Percentiles rank a stretch among this genome's conserved stretches.
These are phyloP conservation scores for Eubasilissa splendida DNA, from an alignment of 2,888 invertebrate species.

Conservation along the genomic window DNA sequence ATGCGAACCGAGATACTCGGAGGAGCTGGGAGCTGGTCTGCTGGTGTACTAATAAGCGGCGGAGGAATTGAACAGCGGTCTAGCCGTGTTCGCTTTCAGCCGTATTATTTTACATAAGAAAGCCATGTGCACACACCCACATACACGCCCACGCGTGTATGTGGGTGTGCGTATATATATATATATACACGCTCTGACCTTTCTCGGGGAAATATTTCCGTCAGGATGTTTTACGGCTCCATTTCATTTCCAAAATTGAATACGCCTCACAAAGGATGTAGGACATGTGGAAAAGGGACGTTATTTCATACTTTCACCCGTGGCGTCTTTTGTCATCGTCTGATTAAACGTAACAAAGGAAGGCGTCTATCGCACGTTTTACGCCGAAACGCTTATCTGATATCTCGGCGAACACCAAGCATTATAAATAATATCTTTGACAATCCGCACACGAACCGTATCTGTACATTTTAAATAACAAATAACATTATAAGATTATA, in stretches of 20 bases:
- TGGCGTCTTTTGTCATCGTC: conserved; percentile 38
- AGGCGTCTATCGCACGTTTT: conserved; percentile 19
- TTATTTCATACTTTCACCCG: conserved; percentile 32
- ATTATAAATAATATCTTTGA: too few species aligned
- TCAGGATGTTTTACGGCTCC: conserved; percentile 41
- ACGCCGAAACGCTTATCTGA: conserved; percentile 23
- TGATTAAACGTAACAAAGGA: conserved; percentile 38
- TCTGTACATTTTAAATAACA: too few species aligned
- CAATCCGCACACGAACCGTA: too few species aligned
- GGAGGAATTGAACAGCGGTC: conserved; percentile 29
- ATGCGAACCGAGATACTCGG: conserved; percentile 42
- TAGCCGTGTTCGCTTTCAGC: conserved; percentile 6
- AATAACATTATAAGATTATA: too few species aligned
- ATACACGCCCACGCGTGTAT: not conserved
- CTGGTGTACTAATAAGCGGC: not conserved
- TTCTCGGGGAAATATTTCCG: conserved; percentile 34
- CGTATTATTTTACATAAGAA: conserved; percentile 29
- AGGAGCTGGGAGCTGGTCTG: not conserved
- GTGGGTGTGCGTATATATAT: not conserved
- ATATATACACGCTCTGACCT: conserved; percentile 11
- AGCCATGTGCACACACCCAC: not conserved
- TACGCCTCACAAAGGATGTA: conserved; percentile 39
- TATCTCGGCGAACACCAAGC: not conserved
- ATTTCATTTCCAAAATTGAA: conserved; percentile 41
- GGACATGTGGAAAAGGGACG: conserved; percentile 31